phyloP scores from a whole-genome alignment of 2,113 vertebrate genomes.

The Etheostoma cragini region DNA sequence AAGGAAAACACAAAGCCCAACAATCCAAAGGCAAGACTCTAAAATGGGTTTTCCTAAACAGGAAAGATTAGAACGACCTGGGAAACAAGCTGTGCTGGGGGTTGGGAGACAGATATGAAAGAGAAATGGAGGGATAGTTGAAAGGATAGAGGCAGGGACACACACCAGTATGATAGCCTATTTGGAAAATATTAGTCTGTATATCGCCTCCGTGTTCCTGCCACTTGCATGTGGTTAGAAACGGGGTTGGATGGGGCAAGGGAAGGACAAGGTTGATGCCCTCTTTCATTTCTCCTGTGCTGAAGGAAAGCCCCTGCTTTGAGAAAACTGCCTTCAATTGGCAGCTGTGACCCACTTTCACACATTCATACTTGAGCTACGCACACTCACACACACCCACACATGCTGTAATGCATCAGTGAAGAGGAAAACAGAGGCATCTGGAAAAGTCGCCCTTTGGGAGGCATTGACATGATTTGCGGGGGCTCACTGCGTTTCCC shows the following conservation, averaged over 20 bases:
- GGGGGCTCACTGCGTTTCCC: constrained; percentile 53
- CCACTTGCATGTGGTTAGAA: constrained; percentile 4
- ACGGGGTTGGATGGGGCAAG: neutral
- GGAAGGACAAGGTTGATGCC: constrained; percentile 38
- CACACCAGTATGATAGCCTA: constrained; percentile 40
- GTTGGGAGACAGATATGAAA: constrained; percentile 47
- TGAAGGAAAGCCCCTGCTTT: constrained; percentile 59
- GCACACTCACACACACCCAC: constrained; percentile 33
- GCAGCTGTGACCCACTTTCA: constrained; percentile 86
- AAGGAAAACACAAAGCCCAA: constrained; percentile 18
- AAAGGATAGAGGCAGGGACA: constrained; percentile 36
- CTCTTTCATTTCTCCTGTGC: constrained; percentile 50
- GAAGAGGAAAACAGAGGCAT: constrained; percentile 83
- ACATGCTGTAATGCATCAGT: constrained; percentile 63
- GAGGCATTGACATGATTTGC: constrained; percentile 77
- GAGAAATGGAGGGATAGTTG: constrained; percentile 46
- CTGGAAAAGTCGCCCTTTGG: constrained; percentile 80
- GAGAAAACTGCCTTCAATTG: constrained; percentile 57
- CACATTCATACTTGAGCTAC: constrained; percentile 63
- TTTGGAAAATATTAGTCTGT: constrained; percentile 48
- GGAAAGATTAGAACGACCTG: constrained; percentile 50
- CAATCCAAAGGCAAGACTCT: constrained; percentile 38
- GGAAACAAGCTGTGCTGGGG: constrained; percentile 33
- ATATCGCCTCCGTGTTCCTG: neutral
- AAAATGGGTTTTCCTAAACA: constrained; percentile 49